phyloP scores from a whole-genome alignment of 2,797 vertebrate genomes.

The Spheniscus humboldti region DNA sequence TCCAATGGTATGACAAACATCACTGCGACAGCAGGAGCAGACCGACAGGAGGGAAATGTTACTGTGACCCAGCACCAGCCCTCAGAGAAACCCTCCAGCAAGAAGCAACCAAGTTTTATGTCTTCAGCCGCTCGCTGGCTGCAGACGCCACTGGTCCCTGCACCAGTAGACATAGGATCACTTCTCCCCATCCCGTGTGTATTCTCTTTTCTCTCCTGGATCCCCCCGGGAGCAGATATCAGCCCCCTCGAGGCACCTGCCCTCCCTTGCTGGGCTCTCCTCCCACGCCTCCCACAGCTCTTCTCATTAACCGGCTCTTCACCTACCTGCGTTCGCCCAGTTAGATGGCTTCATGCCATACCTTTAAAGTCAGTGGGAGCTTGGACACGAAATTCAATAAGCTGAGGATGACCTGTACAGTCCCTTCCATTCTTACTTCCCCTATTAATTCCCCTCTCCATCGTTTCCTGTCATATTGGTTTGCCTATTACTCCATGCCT shows the following conservation, averaged over 20 bases:
- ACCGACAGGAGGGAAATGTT: not conserved
- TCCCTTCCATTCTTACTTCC: not conserved
- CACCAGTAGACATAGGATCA: rapidly evolving
- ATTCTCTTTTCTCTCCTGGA: not conserved
- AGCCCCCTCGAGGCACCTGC: not conserved
- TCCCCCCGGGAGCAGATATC: rapidly evolving
- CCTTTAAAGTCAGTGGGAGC: not conserved
- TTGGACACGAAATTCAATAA: not conserved
- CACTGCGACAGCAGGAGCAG: not conserved
- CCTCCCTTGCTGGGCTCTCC: not conserved
- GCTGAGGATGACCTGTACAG: not conserved
- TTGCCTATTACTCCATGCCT: constrained; percentile 56
- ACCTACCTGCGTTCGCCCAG: not conserved
- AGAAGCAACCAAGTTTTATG: not conserved
- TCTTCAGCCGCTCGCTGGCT: not conserved
- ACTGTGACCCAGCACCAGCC: not conserved
- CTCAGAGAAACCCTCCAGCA: not conserved
- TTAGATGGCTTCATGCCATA: not conserved
- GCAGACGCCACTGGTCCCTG: not conserved
- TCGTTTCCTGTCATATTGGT: constrained; percentile 33
- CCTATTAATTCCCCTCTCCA: not conserved
- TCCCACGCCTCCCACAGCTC: not conserved
- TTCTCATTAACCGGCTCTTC: not conserved
- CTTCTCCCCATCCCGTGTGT: not conserved
- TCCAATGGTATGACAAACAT: rapidly evolving